Evolutionary conservation across 2,113 vertebrate species (phyloP).

Genomic region (Stictonetta naevosa): DNA sequence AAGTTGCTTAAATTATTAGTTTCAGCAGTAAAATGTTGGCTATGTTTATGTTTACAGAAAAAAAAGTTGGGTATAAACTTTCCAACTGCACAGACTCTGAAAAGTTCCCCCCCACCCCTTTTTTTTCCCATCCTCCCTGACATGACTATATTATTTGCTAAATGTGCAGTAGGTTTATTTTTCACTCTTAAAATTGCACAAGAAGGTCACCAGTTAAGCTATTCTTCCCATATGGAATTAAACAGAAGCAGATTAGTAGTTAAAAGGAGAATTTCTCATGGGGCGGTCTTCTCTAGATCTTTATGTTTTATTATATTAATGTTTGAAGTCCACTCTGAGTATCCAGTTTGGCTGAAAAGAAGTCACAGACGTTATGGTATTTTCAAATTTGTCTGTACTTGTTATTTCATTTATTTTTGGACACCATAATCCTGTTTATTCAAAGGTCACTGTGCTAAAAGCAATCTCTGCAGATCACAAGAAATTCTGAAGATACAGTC

Average conservation of each 20-base stretch:
- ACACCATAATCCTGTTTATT: conserved; percentile 43
- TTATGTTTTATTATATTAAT: conserved; percentile 26
- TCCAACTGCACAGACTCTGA: neutral
- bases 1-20: conserved; percentile 44
- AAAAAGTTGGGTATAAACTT: conserved; percentile 25
- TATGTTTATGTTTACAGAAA: conserved; percentile 37
- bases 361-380: neutral
- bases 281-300: neutral
- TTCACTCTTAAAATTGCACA: conserved; percentile 33
- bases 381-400: conserved; percentile 41
- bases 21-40: conserved; percentile 27
- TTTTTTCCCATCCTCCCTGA: neutral
- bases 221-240: conserved; percentile 36
- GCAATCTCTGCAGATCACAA: conserved; percentile 54
- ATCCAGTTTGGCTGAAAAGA: conserved; percentile 30
- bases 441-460: conserved; percentile 56
- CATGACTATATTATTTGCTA: neutral
- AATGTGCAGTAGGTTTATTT: conserved; percentile 33
- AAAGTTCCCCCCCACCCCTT: neutral
- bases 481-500: conserved; percentile 40
- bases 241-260: conserved; percentile 37
- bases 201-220: conserved; percentile 48
- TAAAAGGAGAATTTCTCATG: conserved; percentile 10
- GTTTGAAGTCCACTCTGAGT: conserved; percentile 13
- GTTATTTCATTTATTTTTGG: conserved; percentile 35